Conservation (phyloP, 2,113 vertebrate genomes). For the Gymnocephalus cernua region DNA sequence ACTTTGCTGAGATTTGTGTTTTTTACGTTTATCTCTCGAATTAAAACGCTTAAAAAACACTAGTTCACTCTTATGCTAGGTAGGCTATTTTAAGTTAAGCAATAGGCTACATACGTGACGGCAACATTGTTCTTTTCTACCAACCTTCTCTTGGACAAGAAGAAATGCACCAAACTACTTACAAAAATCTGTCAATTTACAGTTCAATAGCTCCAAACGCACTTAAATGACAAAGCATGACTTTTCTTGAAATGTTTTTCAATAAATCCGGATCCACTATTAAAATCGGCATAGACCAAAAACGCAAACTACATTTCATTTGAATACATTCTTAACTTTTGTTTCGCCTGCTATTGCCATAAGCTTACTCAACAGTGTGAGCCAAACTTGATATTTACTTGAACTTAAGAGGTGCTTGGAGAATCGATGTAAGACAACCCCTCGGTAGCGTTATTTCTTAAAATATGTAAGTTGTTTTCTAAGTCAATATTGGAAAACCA, state of each 20-base stretch:
- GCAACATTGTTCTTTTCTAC: not conserved
- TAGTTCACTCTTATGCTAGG: not conserved
- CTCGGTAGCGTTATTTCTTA: too few species aligned
- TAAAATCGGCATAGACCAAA: slow-evolving; percentile 16
- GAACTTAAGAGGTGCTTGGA: not conserved
- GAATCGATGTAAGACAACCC: slow-evolving; percentile 31
- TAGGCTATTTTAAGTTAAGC: not conserved
- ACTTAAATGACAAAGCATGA: not conserved
- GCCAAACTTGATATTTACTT: slow-evolving; percentile 39
- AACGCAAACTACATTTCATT: rapidly evolving
- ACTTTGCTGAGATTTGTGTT: slow-evolving; percentile 24
- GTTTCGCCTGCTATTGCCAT: not conserved
- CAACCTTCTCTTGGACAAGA: not conserved
- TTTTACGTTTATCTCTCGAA: slow-evolving; percentile 4
- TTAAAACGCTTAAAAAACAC: not conserved
- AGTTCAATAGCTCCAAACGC: not conserved
- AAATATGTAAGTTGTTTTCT: not conserved
- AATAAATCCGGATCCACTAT: not conserved
- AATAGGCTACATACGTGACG: not conserved
- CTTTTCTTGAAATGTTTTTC: not conserved
- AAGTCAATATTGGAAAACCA: rapidly evolving
- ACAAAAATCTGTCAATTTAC: not conserved
- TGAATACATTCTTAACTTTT: not conserved
- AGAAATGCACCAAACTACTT: slow-evolving; percentile 17
- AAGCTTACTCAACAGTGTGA: not conserved